Evolutionary conservation across 2,113 vertebrate species (phyloP).

Genomic region (Suncus etruscus): DNA sequence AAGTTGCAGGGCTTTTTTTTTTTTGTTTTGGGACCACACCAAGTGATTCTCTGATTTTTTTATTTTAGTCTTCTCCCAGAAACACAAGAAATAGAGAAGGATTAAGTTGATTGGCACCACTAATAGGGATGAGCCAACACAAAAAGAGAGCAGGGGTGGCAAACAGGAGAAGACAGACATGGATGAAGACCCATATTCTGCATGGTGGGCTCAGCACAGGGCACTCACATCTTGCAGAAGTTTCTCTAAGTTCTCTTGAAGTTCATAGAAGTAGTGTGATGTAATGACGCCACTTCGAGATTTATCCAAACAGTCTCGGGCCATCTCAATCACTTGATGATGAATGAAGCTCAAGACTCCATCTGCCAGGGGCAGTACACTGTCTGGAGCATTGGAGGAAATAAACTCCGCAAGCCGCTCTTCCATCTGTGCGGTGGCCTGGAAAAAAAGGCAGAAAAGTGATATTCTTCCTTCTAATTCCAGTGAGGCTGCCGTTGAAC

Average conservation of each 20-base stretch:
- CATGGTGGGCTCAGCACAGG: not conserved
- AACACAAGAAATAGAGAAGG: not conserved
- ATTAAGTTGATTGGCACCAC: not conserved
- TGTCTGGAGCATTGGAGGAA: slow-evolving; percentile 92
- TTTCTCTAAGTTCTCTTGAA: slow-evolving; percentile 98
- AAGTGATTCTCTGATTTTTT: no score
- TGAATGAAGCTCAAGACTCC: slow-evolving; percentile 98
- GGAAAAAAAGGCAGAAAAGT: slow-evolving; percentile 63
- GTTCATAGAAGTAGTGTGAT: slow-evolving; percentile 98
- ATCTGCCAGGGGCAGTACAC: slow-evolving; percentile 94
- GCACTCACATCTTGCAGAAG: slow-evolving; percentile 97
- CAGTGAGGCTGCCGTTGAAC: not conserved
- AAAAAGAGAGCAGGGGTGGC: not conserved
- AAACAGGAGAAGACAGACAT: not conserved
- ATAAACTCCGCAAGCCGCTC: slow-evolving; percentile 95
- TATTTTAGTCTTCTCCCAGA: slow-evolving; percentile 18
- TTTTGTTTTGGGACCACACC: no score
- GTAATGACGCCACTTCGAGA: slow-evolving; percentile 95
- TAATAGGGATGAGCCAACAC: not conserved
- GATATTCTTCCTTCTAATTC: slow-evolving; percentile 29
- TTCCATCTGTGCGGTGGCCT: slow-evolving; percentile 99
- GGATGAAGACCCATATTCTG: not conserved
- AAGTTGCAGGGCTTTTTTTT: no score
- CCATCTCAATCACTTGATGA: slow-evolving; percentile 98
- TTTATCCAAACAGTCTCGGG: slow-evolving; percentile 97